A percentile compares a stretch with the other conserved stretches of the same genome.
Conservation (phyloP, 2,113 vertebrate species). For the Sturnus vulgaris region DNA sequence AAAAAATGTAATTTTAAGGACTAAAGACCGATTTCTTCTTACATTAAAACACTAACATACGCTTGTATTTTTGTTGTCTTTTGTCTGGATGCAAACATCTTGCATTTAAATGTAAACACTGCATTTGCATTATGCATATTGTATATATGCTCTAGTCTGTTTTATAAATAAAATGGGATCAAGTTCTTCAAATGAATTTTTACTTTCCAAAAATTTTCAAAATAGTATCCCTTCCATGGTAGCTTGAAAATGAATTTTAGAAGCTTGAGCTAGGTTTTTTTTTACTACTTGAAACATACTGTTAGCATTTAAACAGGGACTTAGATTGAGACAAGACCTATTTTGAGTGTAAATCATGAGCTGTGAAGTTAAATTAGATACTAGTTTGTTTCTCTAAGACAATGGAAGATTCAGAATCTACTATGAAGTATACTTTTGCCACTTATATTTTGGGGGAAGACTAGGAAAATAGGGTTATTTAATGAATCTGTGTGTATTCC, state of each 20-base stretch:
- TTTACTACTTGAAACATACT: not conserved
- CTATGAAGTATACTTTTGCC: not conserved
- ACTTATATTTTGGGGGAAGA: not conserved
- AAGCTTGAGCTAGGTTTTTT: not conserved
- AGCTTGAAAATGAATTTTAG: not conserved
- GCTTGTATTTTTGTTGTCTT: not conserved
- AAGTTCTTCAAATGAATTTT: not conserved
- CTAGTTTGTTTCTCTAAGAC: not conserved
- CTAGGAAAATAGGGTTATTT: not conserved
- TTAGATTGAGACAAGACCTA: not conserved
- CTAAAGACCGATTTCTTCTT: not conserved
- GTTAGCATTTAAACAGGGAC: not conserved
- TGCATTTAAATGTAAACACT: not conserved
- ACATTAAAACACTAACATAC: not conserved
- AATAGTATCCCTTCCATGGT: accelerated
- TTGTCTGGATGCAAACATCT: not conserved
- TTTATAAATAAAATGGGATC: not conserved
- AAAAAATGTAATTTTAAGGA: not conserved
- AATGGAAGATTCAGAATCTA: not conserved
- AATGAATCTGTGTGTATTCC: not conserved
- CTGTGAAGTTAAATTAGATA: not conserved
- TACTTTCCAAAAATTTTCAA: not conserved
- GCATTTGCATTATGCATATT: not conserved
- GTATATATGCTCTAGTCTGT: not conserved
- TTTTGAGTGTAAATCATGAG: not conserved